A percentile compares a stretch with the other conserved stretches of the same genome.
Conservation (phyloP, 2,797 vertebrate species). For the Semaprochilodus insignis region DNA sequence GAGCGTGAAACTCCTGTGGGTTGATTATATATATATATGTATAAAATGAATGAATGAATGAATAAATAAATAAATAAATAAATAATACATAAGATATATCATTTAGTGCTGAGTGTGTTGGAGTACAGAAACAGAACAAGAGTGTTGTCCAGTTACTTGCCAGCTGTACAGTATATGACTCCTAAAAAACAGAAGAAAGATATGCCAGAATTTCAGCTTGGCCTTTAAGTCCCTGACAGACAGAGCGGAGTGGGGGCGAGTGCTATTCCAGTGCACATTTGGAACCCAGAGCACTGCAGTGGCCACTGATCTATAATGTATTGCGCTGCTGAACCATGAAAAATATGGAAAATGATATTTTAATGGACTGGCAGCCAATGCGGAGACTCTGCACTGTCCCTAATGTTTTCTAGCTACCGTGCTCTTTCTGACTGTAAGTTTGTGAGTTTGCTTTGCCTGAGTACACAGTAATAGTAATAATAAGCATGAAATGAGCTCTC, state of each 20-base stretch:
- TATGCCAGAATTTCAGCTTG: neutral
- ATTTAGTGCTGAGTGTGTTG: too few relatives aligned
- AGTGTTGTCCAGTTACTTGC: neutral
- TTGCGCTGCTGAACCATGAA: constrained; percentile 13
- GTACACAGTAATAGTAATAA: neutral
- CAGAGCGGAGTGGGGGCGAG: neutral
- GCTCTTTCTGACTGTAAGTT: neutral
- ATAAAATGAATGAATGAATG: too few relatives aligned
- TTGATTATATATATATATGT: too few relatives aligned
- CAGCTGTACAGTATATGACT: neutral
- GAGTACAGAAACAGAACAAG: neutral
- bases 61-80: too few relatives aligned
- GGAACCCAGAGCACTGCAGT: neutral
- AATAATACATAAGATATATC: too few relatives aligned
- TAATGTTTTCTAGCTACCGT: neutral
- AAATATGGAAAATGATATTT: constrained; percentile 15
- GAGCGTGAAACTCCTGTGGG: too few relatives aligned
- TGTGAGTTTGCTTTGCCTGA: neutral
- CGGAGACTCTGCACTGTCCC: neutral
- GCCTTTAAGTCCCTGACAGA: neutral
- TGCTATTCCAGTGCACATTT: neutral
- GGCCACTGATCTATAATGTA: constrained; percentile 19
- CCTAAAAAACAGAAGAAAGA: neutral
- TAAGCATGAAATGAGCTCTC: neutral
- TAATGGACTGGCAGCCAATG: constrained; percentile 6